Conservation (phyloP, 2,888 invertebrate genomes). For the Venusia cambrica region DNA sequence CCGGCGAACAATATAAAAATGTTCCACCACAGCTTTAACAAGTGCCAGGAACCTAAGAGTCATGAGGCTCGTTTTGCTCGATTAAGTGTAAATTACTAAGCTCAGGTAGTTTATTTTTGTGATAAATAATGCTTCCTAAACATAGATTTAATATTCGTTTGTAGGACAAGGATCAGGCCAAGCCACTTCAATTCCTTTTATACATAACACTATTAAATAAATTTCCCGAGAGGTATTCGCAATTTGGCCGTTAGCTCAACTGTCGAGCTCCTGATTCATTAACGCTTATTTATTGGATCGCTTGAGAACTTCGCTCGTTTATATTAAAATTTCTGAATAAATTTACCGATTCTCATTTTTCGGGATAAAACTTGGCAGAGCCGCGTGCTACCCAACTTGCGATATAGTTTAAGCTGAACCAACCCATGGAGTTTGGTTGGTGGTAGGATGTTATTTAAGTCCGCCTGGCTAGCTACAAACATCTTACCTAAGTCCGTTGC, state of each 20-base stretch:
- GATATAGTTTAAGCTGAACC: slow-evolving; percentile 22
- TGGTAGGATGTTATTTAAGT: no score
- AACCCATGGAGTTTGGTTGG: slow-evolving; percentile 5
- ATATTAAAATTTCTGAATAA: slow-evolving; percentile 52
- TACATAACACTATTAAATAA: slow-evolving; percentile 21
- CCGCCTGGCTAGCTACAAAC: no score
- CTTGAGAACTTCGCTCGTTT: slow-evolving; percentile 50
- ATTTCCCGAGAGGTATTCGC: slow-evolving; percentile 34
- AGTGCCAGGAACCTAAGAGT: no score
- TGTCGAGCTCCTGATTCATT: slow-evolving; percentile 51
- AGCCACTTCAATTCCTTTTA: slow-evolving; percentile 16
- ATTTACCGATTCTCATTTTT: slow-evolving; percentile 42
- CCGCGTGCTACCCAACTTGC: slow-evolving; percentile 21
- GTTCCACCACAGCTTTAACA: no score
- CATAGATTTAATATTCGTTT: background rate
- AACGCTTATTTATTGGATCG: slow-evolving; percentile 54
- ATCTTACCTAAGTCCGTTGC: no score
- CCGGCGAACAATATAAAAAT: no score
- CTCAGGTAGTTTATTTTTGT: no score
- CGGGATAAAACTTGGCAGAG: slow-evolving; percentile 31
- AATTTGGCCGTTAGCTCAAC: slow-evolving; percentile 41
- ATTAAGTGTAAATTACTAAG: no score
- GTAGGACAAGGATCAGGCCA: background rate
- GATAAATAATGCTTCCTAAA: background rate
- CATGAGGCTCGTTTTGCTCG: no score